A percentile compares a stretch with the other conserved stretches of the same genome.
phyloP scores from a whole-genome alignment of 37 sponge, comb jelly and placozoan species.

The Mnemiopsis leidyi region DNA sequence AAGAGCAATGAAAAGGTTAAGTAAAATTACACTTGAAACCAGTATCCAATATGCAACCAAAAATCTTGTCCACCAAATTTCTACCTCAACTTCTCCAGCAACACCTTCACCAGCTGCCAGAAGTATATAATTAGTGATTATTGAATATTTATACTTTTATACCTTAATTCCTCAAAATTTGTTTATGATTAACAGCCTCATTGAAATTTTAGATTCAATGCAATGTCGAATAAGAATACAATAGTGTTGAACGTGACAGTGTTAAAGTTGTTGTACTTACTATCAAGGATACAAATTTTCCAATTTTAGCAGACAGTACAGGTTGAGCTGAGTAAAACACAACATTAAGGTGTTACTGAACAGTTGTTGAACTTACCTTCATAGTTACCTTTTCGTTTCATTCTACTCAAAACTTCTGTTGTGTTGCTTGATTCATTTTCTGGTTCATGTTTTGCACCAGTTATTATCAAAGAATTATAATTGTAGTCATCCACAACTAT shows the following conservation, averaged over 20 bases:
- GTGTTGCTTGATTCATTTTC: neutral
- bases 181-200: too few relatives aligned
- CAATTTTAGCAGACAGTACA: too few relatives aligned
- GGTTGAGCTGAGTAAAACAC: too few relatives aligned
- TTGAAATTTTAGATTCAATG: too few relatives aligned
- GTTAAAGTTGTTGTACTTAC: too few relatives aligned
- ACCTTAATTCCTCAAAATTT: too few relatives aligned
- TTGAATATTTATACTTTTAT: too few relatives aligned
- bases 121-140: neutral
- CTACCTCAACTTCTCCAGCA: neutral
- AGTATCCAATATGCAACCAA: conserved; percentile 58
- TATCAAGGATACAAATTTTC: too few relatives aligned
- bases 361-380: too few relatives aligned
- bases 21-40: conserved; percentile 55
- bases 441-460: neutral
- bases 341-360: too few relatives aligned
- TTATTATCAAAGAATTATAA: neutral
- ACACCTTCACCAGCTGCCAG: neutral
- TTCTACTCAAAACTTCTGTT: neutral
- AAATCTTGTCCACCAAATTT: conserved; percentile 58
- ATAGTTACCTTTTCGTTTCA: neutral
- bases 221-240: too few relatives aligned
- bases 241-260: too few relatives aligned
- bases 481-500: conserved; percentile 64
- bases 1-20: conserved; percentile 54